Percentiles rank a stretch among this genome's conserved stretches.
phyloP scores from a whole-genome alignment of 2,797 vertebrate species.

The Chaetophractus vellerosus region DNA sequence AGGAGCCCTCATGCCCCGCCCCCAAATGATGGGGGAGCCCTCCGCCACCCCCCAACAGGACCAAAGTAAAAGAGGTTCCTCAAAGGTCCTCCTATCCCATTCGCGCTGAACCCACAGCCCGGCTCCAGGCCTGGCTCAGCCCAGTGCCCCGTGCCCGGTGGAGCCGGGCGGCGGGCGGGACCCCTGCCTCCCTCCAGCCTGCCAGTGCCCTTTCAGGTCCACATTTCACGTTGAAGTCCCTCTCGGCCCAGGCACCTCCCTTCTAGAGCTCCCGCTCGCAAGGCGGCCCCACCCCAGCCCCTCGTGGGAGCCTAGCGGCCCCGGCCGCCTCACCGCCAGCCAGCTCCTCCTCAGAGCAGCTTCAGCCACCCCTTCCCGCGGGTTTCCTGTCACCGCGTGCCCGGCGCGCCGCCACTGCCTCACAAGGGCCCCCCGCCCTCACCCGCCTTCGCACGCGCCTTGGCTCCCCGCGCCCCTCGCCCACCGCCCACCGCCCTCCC shows the following conservation, averaged over 20 bases:
- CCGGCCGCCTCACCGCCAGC: neutral
- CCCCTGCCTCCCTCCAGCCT: neutral
- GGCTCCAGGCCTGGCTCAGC: neutral
- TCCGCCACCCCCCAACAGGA: neutral
- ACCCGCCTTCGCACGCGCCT: too few relatives aligned
- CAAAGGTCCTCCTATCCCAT: neutral
- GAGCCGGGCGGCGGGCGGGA: neutral
- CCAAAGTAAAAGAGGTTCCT: neutral
- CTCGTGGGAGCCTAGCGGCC: neutral
- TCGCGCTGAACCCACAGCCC: neutral
- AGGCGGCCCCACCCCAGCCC: neutral
- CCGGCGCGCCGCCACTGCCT: neutral
- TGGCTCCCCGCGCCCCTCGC: rapidly evolving
- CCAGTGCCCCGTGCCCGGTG: neutral
- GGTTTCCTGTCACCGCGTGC: neutral
- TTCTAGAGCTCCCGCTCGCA: neutral
- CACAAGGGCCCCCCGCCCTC: neutral
- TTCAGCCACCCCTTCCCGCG: neutral
- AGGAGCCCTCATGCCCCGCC: neutral
- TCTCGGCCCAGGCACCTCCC: neutral
- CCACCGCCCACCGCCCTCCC: neutral
- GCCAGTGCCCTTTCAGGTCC: neutral
- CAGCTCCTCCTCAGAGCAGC: neutral
- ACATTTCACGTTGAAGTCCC: neutral
- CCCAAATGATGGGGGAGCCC: neutral